These are phyloP conservation scores for Leptodactylus fuscus DNA, from an alignment of 2,113 vertebrate species.

Conservation along the genomic window DNA sequence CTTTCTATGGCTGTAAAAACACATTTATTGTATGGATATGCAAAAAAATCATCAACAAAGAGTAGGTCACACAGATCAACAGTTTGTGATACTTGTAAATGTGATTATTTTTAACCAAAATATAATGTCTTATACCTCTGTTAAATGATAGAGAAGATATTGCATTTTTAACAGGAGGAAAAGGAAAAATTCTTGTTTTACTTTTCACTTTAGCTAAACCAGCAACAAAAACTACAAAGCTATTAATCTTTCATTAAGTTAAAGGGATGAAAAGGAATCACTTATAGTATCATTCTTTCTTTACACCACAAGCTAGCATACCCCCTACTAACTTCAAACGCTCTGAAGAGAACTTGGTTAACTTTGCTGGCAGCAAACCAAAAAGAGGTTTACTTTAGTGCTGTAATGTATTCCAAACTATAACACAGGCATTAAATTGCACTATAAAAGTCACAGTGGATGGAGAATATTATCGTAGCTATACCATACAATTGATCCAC, in stretches of 20 bases:
- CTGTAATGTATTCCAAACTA: slow-evolving; percentile 74
- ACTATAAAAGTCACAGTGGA: slow-evolving; percentile 21
- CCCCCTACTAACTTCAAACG: slow-evolving; percentile 98
- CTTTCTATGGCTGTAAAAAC: no score
- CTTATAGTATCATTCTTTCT: slow-evolving; percentile 96
- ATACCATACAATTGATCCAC: slow-evolving; percentile 39
- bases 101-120: slow-evolving; percentile 42
- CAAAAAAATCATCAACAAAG: not conserved
- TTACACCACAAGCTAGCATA: slow-evolving; percentile 86
- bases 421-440: slow-evolving; percentile 59
- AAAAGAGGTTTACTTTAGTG: slow-evolving; percentile 86
- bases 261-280: slow-evolving; percentile 98
- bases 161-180: slow-evolving; percentile 72
- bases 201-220: slow-evolving; percentile 80
- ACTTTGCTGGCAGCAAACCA: slow-evolving; percentile 91
- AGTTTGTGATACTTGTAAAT: slow-evolving; percentile 60
- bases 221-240: slow-evolving; percentile 94
- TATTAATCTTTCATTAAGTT: slow-evolving; percentile 99
- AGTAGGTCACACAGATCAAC: slow-evolving; percentile 46
- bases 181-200: slow-evolving; percentile 62
- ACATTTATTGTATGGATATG: no score
- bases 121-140: slow-evolving; percentile 62
- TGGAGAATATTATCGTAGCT: slow-evolving; percentile 61
- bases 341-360: slow-evolving; percentile 83
- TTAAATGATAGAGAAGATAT: slow-evolving; percentile 79